Evolutionary conservation across 1,140 invertebrate genomes (phyloP).

Genomic region (Cyclargus thomasi): DNA sequence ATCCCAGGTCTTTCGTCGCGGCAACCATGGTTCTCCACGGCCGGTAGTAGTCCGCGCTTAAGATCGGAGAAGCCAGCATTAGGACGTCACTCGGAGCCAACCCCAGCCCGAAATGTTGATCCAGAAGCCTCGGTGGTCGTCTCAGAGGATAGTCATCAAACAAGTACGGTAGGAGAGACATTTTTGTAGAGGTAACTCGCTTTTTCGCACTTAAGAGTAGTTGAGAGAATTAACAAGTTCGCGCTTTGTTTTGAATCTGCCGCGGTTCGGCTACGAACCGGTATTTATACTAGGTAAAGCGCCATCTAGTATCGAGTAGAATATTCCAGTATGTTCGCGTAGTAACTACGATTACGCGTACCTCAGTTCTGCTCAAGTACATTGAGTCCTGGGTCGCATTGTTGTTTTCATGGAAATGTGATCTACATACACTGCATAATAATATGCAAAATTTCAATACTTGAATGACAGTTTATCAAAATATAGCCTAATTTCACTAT

Average conservation of each 20-base stretch:
- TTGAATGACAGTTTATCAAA: too few relatives aligned
- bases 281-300: slow-evolving; percentile 39
- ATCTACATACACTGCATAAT: too few relatives aligned
- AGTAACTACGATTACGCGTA: too few relatives aligned
- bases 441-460: too few relatives aligned
- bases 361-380: too few relatives aligned
- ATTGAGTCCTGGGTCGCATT: too few relatives aligned
- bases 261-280: neutral
- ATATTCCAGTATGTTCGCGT: too few relatives aligned
- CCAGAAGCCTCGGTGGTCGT: slow-evolving; percentile 74
- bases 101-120: slow-evolving; percentile 78
- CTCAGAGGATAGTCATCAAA: slow-evolving; percentile 51
- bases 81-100: slow-evolving; percentile 76
- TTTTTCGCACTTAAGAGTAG: too few relatives aligned
- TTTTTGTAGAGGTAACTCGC: slow-evolving; percentile 15
- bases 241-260: slow-evolving; percentile 18
- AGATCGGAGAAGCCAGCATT: slow-evolving; percentile 46
- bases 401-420: too few relatives aligned
- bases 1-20: neutral
- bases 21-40: slow-evolving; percentile 71
- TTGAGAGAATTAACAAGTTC: neutral
- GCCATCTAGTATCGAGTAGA: slow-evolving; percentile 20
- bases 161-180: slow-evolving; percentile 54
- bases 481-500: too few relatives aligned
- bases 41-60: slow-evolving; percentile 63